Evolutionary conservation across 2,888 invertebrate genomes (phyloP), one percentile per base, ranked within the genome.

Genomic region (Catocala sponsa): DNA sequence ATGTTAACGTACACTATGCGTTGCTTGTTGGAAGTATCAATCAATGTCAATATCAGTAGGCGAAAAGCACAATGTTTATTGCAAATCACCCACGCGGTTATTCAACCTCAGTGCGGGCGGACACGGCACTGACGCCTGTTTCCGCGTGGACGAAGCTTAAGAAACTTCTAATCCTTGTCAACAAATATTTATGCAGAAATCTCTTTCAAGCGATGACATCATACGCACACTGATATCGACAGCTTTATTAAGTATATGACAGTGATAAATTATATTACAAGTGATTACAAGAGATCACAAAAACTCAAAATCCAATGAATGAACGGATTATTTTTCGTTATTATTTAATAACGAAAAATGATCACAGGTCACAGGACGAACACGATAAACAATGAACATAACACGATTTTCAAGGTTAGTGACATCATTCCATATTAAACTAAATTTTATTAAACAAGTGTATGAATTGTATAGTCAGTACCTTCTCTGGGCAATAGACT

Each of bases 401-500:
- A 15, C 7, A 46, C 48, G 60, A 65, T 43, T 63, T 59, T 59
- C 67, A 70, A 66, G 72, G 47, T 56, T 76, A 68, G 58, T 79
- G 74, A 80, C 72, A 76, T 76, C 70, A 74, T 68, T 44, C 46
- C 47, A 41, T 59, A 54, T 59, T 25, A 25, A 5, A 32, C 25
- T 48, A 25, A 6, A 47, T 10, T 25, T 25, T 12, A 5, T 5
- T 25, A 1, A 35, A 35, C n/a, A 50, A 5, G 9, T 12, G 2
- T 4, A 10, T 35, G 35, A n/a, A 13, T 13, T 25, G 1, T 25
- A 35, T 7, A n/a, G 12, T 7, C 1, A 10, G 48, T 87, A 93
- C 93, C 89, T 96, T 96, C 82, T 97, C 97, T 0, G 97, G 95
- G 58, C 94, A 92, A 79, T 97, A 97, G 5, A 95, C 95, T 33